Evolutionary conservation across 37 sponge, comb jelly and placozoan genomes (phyloP).

Genomic region (Aphrocallistes beatrix): DNA sequence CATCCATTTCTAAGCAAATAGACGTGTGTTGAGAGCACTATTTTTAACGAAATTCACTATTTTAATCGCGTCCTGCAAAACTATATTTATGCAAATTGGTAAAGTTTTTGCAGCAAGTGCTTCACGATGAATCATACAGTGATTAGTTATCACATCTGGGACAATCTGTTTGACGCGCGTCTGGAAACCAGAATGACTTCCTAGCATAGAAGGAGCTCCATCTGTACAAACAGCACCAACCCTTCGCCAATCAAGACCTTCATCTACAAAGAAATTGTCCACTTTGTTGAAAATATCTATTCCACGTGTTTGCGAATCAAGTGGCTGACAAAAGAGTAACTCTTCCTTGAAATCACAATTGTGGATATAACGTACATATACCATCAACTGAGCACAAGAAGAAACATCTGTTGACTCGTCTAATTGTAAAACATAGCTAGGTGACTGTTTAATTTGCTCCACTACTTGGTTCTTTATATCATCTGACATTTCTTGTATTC

Average conservation of each 20-base stretch:
- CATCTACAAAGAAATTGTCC: background rate
- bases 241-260: slow-evolving; percentile 9
- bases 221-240: background rate
- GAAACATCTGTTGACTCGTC: slow-evolving; percentile 19
- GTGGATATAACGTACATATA: background rate
- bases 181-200: background rate
- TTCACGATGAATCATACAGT: background rate
- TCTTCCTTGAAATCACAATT: slow-evolving; percentile 13
- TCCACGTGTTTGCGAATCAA: slow-evolving; percentile 10
- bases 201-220: slow-evolving; percentile 10
- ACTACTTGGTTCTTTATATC: background rate
- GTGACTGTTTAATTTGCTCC: slow-evolving; percentile 13
- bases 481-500: background rate
- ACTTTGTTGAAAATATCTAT: slow-evolving; percentile 3
- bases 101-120: too few species aligned
- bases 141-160: slow-evolving; percentile 19
- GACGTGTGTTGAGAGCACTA: too few species aligned
- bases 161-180: slow-evolving; percentile 7
- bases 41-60: too few species aligned
- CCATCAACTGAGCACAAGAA: background rate
- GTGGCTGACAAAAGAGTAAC: slow-evolving; percentile 14
- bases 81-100: too few species aligned
- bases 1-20: too few species aligned
- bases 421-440: background rate
- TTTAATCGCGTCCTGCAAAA: too few species aligned